Conservation (phyloP, 2,113 vertebrate species). For the Cepphus grylle region DNA sequence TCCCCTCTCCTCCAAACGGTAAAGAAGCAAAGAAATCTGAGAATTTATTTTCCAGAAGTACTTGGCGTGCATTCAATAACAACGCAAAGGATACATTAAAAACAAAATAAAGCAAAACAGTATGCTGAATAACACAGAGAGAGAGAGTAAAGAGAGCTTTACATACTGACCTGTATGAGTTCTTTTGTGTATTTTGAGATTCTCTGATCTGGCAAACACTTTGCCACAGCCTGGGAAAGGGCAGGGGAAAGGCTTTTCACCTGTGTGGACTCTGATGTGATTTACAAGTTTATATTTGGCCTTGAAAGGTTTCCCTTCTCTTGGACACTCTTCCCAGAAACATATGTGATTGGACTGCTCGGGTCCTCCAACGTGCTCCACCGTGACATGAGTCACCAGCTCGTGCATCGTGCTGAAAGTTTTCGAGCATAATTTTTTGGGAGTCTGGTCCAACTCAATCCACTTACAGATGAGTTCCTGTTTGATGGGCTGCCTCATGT, state of each 20-base stretch:
- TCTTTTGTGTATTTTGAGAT: slow-evolving; percentile 99
- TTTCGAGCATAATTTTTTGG: slow-evolving; percentile 98
- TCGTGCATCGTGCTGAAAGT: slow-evolving; percentile 99
- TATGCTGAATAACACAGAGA: slow-evolving; percentile 16
- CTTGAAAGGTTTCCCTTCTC: slow-evolving; percentile 98
- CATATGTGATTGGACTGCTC: slow-evolving; percentile 97
- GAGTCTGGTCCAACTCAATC: slow-evolving; percentile 89
- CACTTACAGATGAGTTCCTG: slow-evolving; percentile 99
- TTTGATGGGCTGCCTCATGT: slow-evolving; percentile 98
- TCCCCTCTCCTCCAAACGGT: not conserved
- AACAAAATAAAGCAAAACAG: slow-evolving; percentile 4
- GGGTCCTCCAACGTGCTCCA: slow-evolving; percentile 98
- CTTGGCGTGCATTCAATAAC: slow-evolving; percentile 44
- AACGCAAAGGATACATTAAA: slow-evolving; percentile 23
- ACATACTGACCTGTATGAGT: slow-evolving; percentile 97
- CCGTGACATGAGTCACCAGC: slow-evolving; percentile 96
- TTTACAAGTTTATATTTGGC: slow-evolving; percentile 99
- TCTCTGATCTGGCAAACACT: slow-evolving; percentile 97
- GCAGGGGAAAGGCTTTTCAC: slow-evolving; percentile 98
- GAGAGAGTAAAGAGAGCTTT: slow-evolving; percentile 60
- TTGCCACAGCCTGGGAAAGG: slow-evolving; percentile 98
- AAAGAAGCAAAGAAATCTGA: slow-evolving; percentile 46
- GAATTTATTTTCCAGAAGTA: slow-evolving; percentile 44
- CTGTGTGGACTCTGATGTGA: slow-evolving; percentile 98
- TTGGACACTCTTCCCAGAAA: slow-evolving; percentile 98